Evolutionary conservation across 2,797 vertebrate species (phyloP).

Genomic region (Smutsia temminckii): DNA sequence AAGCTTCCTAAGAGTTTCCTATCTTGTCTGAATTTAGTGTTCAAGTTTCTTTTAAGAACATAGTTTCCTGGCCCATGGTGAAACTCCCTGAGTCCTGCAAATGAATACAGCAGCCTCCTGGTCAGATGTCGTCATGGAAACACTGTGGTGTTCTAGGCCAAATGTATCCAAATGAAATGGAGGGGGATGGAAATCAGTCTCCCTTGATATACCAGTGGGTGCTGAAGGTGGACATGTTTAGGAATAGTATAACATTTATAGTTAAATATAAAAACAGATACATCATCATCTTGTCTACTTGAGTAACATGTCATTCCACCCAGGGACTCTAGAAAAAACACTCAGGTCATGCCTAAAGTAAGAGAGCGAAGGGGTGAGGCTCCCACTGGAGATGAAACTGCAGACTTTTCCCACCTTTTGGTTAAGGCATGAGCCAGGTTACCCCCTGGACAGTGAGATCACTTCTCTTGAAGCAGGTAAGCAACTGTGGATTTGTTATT

Average conservation of each 20-base stretch:
- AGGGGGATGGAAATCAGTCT: slow-evolving; percentile 81
- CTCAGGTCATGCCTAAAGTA: slow-evolving; percentile 84
- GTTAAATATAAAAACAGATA: slow-evolving; percentile 86
- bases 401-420: slow-evolving; percentile 84
- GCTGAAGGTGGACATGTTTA: slow-evolving; percentile 84
- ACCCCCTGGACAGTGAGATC: slow-evolving; percentile 67
- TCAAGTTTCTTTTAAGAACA: slow-evolving; percentile 84
- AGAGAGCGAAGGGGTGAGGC: slow-evolving; percentile 86
- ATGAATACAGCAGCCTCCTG: slow-evolving; percentile 84
- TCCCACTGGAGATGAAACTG: slow-evolving; percentile 85
- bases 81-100: slow-evolving; percentile 78
- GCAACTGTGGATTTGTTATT: background rate
- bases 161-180: slow-evolving; percentile 82
- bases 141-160: slow-evolving; percentile 79
- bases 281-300: slow-evolving; percentile 83
- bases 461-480: slow-evolving; percentile 25
- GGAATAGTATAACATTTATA: slow-evolving; percentile 81
- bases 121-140: slow-evolving; percentile 85
- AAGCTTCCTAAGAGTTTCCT: slow-evolving; percentile 79
- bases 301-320: slow-evolving; percentile 84
- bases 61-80: slow-evolving; percentile 83
- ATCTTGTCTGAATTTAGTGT: slow-evolving; percentile 81
- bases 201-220: slow-evolving; percentile 71
- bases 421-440: slow-evolving; percentile 78
- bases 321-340: slow-evolving; percentile 81